Conservation (phyloP, 2,888 invertebrate genomes). For the Torymus texanus region DNA sequence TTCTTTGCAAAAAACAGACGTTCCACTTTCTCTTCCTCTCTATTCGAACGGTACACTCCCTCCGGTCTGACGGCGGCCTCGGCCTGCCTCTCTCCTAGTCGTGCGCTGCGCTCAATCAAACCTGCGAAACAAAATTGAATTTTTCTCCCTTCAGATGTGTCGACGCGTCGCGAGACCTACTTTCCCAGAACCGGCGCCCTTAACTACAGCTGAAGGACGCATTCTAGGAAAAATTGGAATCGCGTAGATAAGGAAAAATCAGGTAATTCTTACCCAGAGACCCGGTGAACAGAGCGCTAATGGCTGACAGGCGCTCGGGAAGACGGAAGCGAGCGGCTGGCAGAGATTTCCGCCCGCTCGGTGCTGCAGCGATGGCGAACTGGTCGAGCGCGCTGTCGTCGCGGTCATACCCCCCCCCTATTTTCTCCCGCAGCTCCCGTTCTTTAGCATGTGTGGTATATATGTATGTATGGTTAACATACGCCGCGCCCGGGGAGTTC, state of each 20-base stretch:
- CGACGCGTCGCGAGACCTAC: background rate
- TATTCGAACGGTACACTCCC: slow-evolving; percentile 56
- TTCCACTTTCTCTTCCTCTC: slow-evolving; percentile 53
- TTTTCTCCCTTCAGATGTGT: slow-evolving; percentile 6
- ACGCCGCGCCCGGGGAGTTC: slow-evolving; percentile 4
- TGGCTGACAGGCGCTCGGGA: slow-evolving; percentile 72
- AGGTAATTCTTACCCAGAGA: slow-evolving; percentile 57
- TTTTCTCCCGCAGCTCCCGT: background rate
- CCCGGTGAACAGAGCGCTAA: slow-evolving; percentile 72
- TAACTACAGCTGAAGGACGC: too few species aligned
- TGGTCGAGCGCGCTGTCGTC: slow-evolving; percentile 29
- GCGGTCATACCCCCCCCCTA: too few species aligned
- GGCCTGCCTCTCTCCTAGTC: background rate
- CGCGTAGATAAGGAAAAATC: background rate
- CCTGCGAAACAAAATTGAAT: slow-evolving; percentile 61
- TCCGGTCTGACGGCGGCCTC: background rate
- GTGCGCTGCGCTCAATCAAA: slow-evolving; percentile 64
- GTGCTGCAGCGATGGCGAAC: slow-evolving; percentile 52
- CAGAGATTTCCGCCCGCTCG: slow-evolving; percentile 62
- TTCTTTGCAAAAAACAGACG: slow-evolving; percentile 31
- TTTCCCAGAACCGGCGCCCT: too few species aligned
- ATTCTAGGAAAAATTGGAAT: background rate
- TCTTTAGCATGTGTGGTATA: background rate
- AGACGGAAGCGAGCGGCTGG: slow-evolving; percentile 72
- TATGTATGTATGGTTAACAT: too few species aligned